A percentile compares a stretch with the other conserved stretches of the same genome.
Evolutionary conservation across 1,140 invertebrate species (phyloP).

Genomic region (Gyrodactylus bullatarudis): DNA sequence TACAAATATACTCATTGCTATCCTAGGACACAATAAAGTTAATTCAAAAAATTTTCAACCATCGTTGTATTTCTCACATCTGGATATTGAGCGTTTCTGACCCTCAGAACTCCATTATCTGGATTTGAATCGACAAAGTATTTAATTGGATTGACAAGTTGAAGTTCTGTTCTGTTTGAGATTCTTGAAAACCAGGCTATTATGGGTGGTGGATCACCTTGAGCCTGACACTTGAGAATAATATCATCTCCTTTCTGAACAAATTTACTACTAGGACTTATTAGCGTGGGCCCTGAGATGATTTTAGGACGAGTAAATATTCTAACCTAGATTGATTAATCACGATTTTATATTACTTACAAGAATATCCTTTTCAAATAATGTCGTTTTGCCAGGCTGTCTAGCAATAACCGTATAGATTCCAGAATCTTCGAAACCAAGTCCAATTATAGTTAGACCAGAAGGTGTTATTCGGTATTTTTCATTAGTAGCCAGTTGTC

Average conservation of each 20-base stretch:
- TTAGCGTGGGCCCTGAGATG: background rate
- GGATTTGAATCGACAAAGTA: slow-evolving; percentile 3
- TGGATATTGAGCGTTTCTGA: background rate
- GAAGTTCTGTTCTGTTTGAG: background rate
- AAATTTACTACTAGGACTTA: background rate
- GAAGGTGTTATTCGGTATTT: background rate
- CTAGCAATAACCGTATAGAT: background rate
- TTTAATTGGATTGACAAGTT: background rate
- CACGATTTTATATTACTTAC: too few relatives aligned
- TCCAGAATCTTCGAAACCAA: background rate
- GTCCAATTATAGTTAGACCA: background rate
- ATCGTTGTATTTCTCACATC: too few relatives aligned
- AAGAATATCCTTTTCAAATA: background rate
- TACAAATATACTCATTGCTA: background rate
- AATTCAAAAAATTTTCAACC: too few relatives aligned
- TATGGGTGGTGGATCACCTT: background rate
- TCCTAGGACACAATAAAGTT: too few relatives aligned
- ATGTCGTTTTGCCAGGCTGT: background rate
- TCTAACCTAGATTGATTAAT: too few relatives aligned
- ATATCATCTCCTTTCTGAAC: background rate
- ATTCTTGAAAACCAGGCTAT: background rate
- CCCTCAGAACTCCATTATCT: background rate
- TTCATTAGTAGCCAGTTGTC: background rate
- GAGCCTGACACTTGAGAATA: background rate
- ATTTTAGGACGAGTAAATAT: background rate